Evolutionary conservation across 2,888 invertebrate species (phyloP).

Genomic region (Keiferia lycopersicella): DNA sequence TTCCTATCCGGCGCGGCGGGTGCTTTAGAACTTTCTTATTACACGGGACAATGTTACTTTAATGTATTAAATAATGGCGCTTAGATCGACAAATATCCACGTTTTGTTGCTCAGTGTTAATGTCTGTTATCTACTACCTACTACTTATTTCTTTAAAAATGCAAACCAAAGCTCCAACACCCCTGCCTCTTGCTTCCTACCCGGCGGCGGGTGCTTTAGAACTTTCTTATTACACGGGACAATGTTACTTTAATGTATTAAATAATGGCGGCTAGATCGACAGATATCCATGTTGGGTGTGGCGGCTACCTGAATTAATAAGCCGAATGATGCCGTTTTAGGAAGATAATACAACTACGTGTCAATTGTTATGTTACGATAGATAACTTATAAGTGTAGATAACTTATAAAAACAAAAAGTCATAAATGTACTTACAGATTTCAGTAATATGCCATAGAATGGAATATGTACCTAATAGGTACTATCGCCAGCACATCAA

Average conservation of each 20-base stretch:
- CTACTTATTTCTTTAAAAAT: too few relatives aligned
- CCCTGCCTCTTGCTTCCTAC: slow-evolving; percentile 44
- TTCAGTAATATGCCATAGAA: too few relatives aligned
- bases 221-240: slow-evolving; percentile 29
- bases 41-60: slow-evolving; percentile 19
- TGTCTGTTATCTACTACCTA: too few relatives aligned
- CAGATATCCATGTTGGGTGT: slow-evolving; percentile 10
- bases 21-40: slow-evolving; percentile 35
- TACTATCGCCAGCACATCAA: too few relatives aligned
- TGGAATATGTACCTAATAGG: too few relatives aligned
- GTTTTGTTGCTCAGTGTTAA: too few relatives aligned
- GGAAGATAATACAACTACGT: slow-evolving; percentile 5
- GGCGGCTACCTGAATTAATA: slow-evolving; percentile 18
- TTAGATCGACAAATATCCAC: slow-evolving; percentile 15
- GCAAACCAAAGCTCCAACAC: background rate
- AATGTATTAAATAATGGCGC: slow-evolving; percentile 18
- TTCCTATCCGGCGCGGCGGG: slow-evolving; percentile 53
- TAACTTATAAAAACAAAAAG: background rate
- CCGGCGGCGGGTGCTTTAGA: slow-evolving; percentile 45
- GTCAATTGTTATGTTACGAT: background rate
- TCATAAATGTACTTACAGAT: too few relatives aligned
- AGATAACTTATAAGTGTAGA: background rate
- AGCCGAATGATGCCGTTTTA: slow-evolving; percentile 1
- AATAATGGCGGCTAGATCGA: slow-evolving; percentile 19
- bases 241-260: slow-evolving; percentile 19